Evolutionary conservation across 2,113 vertebrate genomes (phyloP).

Genomic region (Eurypyga helias): DNA sequence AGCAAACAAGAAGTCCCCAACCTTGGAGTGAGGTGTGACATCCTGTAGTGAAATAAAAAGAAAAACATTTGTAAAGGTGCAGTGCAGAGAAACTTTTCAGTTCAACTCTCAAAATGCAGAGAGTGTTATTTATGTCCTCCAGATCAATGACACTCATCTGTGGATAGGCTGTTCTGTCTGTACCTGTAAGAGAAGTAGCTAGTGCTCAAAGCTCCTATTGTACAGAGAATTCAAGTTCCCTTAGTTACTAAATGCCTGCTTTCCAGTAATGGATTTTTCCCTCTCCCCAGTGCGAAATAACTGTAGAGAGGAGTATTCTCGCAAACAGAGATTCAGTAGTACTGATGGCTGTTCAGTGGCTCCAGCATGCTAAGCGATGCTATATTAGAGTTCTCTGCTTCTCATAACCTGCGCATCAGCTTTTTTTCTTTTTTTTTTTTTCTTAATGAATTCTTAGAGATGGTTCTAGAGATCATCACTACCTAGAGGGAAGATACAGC

Average conservation of each 20-base stretch:
- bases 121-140: neutral
- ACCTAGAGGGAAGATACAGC: neutral
- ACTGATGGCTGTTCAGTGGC: neutral
- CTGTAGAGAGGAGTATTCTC: neutral
- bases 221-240: neutral
- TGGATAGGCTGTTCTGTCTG: neutral
- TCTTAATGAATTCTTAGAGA: neutral
- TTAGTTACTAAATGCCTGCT: neutral
- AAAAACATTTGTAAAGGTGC: neutral
- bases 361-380: neutral
- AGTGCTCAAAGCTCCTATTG: neutral
- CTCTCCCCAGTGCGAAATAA: neutral
- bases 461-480: neutral
- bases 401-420: neutral
- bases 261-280: neutral
- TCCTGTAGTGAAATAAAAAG: neutral
- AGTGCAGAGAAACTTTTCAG: neutral
- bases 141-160: neutral
- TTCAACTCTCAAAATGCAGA: neutral
- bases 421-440: neutral
- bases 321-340: neutral
- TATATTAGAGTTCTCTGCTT: neutral
- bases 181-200: neutral
- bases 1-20: neutral
- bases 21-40: neutral